These are phyloP conservation scores for Protophormia terraenovae DNA, from an alignment of 2,888 invertebrate species.

Conservation along the genomic window DNA sequence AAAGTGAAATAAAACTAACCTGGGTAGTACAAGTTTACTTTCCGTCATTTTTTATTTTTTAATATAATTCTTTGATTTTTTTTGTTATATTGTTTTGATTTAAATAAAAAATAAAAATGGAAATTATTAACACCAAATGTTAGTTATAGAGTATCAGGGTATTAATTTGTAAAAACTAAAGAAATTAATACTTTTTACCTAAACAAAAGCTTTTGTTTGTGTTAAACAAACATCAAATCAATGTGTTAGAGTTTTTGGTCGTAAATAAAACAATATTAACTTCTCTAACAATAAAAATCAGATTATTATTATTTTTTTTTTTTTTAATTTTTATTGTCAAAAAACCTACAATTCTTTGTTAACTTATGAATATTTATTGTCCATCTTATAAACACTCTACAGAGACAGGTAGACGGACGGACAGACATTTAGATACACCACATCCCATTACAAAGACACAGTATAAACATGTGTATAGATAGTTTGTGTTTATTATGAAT, in stretches of 20 bases:
- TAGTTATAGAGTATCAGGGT: conserved; percentile 21
- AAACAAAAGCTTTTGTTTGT: conserved; percentile 31
- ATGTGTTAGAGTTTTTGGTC: conserved; percentile 29
- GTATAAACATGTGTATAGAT: background rate
- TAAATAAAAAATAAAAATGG: conserved; percentile 16
- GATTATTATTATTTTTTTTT: no score
- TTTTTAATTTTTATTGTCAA: conserved; percentile 45
- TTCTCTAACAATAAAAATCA: conserved; percentile 48
- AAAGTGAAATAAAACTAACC: no score
- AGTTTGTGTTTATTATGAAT: conserved; percentile 4
- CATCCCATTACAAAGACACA: background rate
- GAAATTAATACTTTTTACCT: conserved; percentile 23
- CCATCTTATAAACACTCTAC: conserved; percentile 4
- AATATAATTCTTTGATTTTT: background rate
- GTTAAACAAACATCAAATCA: conserved; percentile 3
- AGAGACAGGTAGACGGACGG: conserved; percentile 16
- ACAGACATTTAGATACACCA: background rate
- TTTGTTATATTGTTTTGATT: conserved; percentile 3
- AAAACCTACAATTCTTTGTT: conserved; percentile 18
- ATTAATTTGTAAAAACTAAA: conserved; percentile 44
- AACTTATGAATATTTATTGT: conserved; percentile 45
- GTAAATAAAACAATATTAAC: conserved; percentile 51
- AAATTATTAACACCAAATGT: conserved; percentile 37
- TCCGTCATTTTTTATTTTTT: background rate
- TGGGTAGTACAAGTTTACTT: background rate